Conservation (phyloP, 2,797 vertebrate species). For the Atherinosoma microstoma region DNA sequence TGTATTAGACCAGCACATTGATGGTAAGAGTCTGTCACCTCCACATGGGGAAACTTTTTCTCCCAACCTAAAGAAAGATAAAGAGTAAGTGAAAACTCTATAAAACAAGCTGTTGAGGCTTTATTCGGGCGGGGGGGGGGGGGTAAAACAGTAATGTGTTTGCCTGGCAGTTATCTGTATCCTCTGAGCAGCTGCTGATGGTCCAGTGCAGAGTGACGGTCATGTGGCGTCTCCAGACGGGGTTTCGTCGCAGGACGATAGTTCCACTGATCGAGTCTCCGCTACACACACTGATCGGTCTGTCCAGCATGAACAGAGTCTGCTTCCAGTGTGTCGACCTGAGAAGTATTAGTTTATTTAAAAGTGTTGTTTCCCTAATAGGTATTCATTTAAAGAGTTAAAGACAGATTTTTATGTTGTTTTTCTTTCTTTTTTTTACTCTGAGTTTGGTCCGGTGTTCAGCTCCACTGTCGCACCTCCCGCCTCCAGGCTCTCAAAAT, state of each 20-base stretch:
- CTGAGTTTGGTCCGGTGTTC: constrained; percentile 82
- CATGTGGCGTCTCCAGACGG: constrained; percentile 88
- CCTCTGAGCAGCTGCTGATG: constrained; percentile 62
- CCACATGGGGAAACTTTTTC: constrained; percentile 81
- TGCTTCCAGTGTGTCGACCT: constrained; percentile 89
- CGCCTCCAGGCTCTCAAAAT: constrained; percentile 81
- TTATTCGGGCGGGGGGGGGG: background rate
- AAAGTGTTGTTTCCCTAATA: background rate
- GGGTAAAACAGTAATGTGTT: constrained; percentile 27
- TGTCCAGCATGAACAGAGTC: constrained; percentile 88
- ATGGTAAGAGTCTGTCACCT: constrained; percentile 58
- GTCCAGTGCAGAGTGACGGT: constrained; percentile 83
- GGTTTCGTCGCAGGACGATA: constrained; percentile 81
- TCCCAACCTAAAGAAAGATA: constrained; percentile 52
- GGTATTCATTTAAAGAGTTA: background rate
- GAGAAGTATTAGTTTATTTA: constrained; percentile 8
- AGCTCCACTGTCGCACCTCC: constrained; percentile 74
- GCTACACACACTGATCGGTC: constrained; percentile 66
- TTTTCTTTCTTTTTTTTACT: too few species aligned
- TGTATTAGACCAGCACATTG: background rate
- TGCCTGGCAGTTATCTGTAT: constrained; percentile 64
- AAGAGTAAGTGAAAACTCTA: background rate
- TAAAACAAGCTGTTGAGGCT: background rate
- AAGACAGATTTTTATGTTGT: background rate
- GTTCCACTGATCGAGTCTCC: constrained; percentile 80